Evolutionary conservation across 2,888 invertebrate species (phyloP).

Genomic region (Tenodera sinensis): DNA sequence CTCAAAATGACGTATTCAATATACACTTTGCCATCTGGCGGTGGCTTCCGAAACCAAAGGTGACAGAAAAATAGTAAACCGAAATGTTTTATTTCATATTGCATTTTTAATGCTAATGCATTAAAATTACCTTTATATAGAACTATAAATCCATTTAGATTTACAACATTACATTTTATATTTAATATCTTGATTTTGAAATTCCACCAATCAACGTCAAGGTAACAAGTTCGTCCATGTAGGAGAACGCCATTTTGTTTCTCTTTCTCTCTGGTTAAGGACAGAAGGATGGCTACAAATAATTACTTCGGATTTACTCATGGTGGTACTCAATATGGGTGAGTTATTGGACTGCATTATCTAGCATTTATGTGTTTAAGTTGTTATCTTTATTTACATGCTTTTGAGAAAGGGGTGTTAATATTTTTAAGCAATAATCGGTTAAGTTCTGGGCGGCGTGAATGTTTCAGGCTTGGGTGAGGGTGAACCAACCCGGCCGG

Average conservation of each 20-base stretch:
- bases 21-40: neutral
- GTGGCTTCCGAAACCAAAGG: neutral
- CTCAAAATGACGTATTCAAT: no score
- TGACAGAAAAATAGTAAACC: neutral
- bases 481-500: neutral
- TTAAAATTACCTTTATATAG: neutral
- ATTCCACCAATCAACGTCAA: neutral
- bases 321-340: conserved; percentile 90
- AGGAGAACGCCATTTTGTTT: conserved; percentile 21
- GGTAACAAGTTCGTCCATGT: neutral
- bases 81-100: neutral
- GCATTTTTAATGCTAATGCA: neutral
- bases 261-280: conserved; percentile 22
- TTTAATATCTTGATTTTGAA: neutral
- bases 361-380: no score
- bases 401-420: neutral
- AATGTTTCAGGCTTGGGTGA: neutral
- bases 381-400: no score
- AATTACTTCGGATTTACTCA: conserved; percentile 95
- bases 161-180: neutral
- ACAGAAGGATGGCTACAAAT: conserved; percentile 71
- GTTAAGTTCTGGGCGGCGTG: neutral
- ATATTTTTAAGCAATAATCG: neutral
- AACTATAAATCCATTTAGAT: neutral
- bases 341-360: conserved; percentile 44